phyloP scores from a whole-genome alignment of 2,888 invertebrate genomes.

The Carterocephalus palaemon region DNA sequence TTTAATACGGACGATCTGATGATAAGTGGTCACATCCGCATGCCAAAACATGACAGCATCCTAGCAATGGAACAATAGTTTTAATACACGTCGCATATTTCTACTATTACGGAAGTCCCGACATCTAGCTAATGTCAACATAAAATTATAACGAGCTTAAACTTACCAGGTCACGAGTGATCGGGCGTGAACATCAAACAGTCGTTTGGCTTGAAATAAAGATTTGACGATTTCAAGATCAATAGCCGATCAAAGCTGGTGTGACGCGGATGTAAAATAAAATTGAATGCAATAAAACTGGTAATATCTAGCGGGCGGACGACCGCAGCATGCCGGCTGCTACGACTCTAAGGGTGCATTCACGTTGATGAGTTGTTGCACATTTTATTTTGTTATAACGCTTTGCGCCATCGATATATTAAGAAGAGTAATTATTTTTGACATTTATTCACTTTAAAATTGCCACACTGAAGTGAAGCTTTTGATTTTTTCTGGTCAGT shows the following conservation, averaged over 20 bases:
- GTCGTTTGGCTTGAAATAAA: slow-evolving; percentile 15
- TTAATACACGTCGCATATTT: slow-evolving; percentile 2
- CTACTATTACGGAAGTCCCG: too few species aligned
- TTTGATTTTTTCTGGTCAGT: too few species aligned
- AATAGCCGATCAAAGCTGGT: slow-evolving; percentile 10
- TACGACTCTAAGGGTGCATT: slow-evolving; percentile 36
- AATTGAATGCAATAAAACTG: slow-evolving; percentile 68
- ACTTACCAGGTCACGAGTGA: slow-evolving; percentile 11
- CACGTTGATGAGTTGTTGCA: not conserved
- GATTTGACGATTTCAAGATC: slow-evolving; percentile 13
- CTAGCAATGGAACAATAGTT: not conserved
- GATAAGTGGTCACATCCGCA: too few species aligned
- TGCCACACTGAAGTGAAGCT: too few species aligned
- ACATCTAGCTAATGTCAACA: slow-evolving; percentile 5
- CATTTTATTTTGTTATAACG: too few species aligned
- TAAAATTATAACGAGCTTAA: slow-evolving; percentile 18
- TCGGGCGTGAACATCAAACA: slow-evolving; percentile 12
- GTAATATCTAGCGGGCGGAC: slow-evolving; percentile 48
- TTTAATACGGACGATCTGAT: too few species aligned
- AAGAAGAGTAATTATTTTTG: too few species aligned
- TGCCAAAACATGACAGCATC: too few species aligned
- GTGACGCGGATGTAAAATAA: slow-evolving; percentile 54
- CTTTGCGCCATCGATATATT: too few species aligned
- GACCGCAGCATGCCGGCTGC: slow-evolving; percentile 49
- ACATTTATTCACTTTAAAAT: too few species aligned